phyloP scores from a whole-genome alignment of 2,888 invertebrate species.

The Sceliomorpha sp. region DNA sequence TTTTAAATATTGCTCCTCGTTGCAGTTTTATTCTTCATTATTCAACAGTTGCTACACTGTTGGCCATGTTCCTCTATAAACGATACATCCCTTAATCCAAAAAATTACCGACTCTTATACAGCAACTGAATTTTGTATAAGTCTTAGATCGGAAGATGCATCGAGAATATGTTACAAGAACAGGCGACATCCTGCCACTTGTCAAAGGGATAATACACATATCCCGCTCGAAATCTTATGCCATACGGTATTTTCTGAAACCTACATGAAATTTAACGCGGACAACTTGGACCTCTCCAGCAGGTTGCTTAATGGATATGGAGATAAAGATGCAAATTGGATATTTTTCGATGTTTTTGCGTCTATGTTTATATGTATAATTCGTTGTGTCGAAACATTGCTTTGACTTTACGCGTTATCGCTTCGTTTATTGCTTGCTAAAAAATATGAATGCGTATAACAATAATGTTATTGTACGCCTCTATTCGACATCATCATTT shows the following conservation, averaged over 20 bases:
- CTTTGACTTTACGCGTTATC: slow-evolving; percentile 69
- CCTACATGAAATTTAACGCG: too few species aligned
- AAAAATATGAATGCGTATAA: slow-evolving; percentile 71
- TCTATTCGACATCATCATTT: slow-evolving; percentile 52
- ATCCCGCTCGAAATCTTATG: too few species aligned
- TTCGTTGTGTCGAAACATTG: slow-evolving; percentile 81
- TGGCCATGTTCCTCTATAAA: too few species aligned
- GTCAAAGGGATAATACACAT: too few species aligned
- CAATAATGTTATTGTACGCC: slow-evolving; percentile 64
- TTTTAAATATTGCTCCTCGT: slow-evolving; percentile 16
- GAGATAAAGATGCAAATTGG: slow-evolving; percentile 46
- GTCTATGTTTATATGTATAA: slow-evolving; percentile 69
- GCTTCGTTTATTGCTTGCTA: slow-evolving; percentile 68
- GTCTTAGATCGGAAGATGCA: too few species aligned
- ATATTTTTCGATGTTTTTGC: slow-evolving; percentile 69
- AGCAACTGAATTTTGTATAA: too few species aligned
- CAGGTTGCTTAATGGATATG: slow-evolving; percentile 52
- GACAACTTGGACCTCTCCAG: neutral
- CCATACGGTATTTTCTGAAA: too few species aligned
- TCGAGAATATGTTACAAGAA: too few species aligned
- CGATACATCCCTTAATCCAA: too few species aligned
- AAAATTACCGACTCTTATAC: too few species aligned
- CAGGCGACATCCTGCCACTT: neutral
- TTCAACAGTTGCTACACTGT: too few species aligned
- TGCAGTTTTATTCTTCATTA: too few species aligned